Evolutionary conservation across 1,140 invertebrate genomes (phyloP).

Genomic region (Planococcus citri): DNA sequence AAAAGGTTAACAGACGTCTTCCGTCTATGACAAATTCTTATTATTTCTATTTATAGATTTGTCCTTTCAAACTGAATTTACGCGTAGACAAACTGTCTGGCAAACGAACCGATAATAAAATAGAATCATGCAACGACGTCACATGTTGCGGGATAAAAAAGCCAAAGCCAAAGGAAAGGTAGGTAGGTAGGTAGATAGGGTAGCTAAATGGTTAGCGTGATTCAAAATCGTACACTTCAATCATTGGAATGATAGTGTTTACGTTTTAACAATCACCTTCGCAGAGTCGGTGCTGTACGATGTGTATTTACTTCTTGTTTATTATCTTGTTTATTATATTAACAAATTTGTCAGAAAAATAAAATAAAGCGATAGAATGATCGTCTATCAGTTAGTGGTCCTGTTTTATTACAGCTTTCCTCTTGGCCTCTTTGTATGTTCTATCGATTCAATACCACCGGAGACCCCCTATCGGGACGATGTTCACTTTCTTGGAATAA

Average conservation of each 20-base stretch:
- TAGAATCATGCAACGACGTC: too few relatives aligned
- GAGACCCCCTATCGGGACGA: slow-evolving; percentile 11
- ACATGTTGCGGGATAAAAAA: too few relatives aligned
- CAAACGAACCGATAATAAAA: too few relatives aligned
- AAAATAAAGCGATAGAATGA: slow-evolving; percentile 15
- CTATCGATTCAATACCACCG: not conserved
- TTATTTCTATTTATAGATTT: too few relatives aligned
- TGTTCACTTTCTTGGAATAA: slow-evolving; percentile 19
- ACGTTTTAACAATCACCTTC: not conserved
- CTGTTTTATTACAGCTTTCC: slow-evolving; percentile 16
- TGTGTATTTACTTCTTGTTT: slow-evolving; percentile 2
- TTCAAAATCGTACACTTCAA: not conserved
- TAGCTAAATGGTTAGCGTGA: not conserved
- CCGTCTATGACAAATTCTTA: too few relatives aligned
- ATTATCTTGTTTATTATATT: slow-evolving; percentile 20
- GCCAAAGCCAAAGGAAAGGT: too few relatives aligned
- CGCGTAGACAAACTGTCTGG: too few relatives aligned
- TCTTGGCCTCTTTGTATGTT: not conserved
- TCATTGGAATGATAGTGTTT: not conserved
- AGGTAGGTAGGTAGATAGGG: too few relatives aligned
- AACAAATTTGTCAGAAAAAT: slow-evolving; percentile 20
- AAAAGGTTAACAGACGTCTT: too few relatives aligned
- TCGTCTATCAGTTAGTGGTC: slow-evolving; percentile 15
- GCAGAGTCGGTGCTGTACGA: not conserved
- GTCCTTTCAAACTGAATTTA: too few relatives aligned